Evolutionary conservation across 2,797 vertebrate species (phyloP), one percentile per base, ranked within the genome.

Genomic region (Hipposideros larvatus): DNA sequence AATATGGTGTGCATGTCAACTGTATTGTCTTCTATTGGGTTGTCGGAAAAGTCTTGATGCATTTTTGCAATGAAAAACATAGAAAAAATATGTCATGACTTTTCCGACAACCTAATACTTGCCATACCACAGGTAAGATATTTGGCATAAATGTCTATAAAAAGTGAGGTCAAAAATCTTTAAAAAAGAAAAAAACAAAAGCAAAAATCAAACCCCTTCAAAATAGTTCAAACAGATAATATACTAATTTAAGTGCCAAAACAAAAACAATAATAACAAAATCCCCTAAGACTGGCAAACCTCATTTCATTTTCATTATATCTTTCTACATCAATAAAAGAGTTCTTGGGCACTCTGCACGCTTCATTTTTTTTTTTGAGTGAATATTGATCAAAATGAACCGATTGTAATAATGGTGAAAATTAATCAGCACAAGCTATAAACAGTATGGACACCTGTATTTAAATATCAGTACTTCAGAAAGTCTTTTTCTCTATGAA

Each of bases 391-490:
- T 55, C 31, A 77, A 91, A 90, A 88, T 89, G 34, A 82, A 92
- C 18, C 28, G 65, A 84, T 41, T 66, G 11, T 55, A 84, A 71
- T 80, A n/a, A 70, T 18, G 24, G 43, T 80, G 15, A 95, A 92
- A 96, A 87, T 63, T 86, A 90, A 86, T 90, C 37, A 92, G 51
- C 24, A 87, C 13, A 59, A 21, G 24, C 28, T 96, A 18, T 18
- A 86, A 94, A 97, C 26, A 79, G 95, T 92, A 96, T 83, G 85
- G 97, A 92, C 97, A 74, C 43, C 10, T 0, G 0, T 74, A 57
- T 93, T 97, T 95, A 90, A 84, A 78, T 96, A 93, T 92, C 28
- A 22, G 34, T 34, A 96, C 31, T 43, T 91, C 61, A 10, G 88
- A 22, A 55, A 59, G 74, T 70, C 73, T 83, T 70, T 96, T 70